phyloP scores from a whole-genome alignment of 2,797 vertebrate species.

The Nasua narica region DNA sequence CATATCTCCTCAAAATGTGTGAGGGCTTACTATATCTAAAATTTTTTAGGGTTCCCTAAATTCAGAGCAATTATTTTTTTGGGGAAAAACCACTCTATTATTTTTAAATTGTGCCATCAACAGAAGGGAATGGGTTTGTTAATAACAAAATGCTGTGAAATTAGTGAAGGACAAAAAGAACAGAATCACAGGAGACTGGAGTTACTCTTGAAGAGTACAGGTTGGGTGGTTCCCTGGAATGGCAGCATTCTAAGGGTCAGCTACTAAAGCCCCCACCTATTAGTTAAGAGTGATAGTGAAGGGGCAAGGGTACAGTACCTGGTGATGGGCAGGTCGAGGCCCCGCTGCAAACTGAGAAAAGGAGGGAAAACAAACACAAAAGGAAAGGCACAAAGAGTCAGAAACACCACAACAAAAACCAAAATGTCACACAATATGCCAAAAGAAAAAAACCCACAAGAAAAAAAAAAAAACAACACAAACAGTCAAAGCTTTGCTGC shows the following conservation, averaged over 20 bases:
- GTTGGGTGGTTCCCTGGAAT: background rate
- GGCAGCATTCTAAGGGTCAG: constrained; percentile 73
- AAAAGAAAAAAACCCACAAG: constrained; percentile 71
- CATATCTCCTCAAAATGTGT: constrained; percentile 5
- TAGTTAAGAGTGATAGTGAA: constrained; percentile 78
- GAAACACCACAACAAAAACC: constrained; percentile 85
- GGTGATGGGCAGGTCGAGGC: constrained; percentile 98
- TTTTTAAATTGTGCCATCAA: background rate
- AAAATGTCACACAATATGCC: constrained; percentile 85
- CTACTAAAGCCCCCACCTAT: constrained; percentile 66
- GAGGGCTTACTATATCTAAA: background rate
- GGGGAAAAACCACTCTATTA: accelerated
- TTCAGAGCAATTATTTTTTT: background rate
- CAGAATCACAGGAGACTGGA: background rate
- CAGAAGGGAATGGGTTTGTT: background rate
- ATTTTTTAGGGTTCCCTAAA: background rate
- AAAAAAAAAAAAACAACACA: constrained; percentile 55
- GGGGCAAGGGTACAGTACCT: constrained; percentile 91
- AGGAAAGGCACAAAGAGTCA: constrained; percentile 90
- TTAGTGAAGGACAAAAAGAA: background rate
- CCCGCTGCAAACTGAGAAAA: constrained; percentile 97
- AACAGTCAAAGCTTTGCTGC: constrained; percentile 80
- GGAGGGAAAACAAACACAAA: constrained; percentile 89
- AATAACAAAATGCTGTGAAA: constrained; percentile 5
- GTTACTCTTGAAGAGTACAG: constrained; percentile 45